A percentile compares a stretch with the other conserved stretches of the same genome.
Conservation (phyloP, 2,797 vertebrate species). For the Heliangelus exortis region DNA sequence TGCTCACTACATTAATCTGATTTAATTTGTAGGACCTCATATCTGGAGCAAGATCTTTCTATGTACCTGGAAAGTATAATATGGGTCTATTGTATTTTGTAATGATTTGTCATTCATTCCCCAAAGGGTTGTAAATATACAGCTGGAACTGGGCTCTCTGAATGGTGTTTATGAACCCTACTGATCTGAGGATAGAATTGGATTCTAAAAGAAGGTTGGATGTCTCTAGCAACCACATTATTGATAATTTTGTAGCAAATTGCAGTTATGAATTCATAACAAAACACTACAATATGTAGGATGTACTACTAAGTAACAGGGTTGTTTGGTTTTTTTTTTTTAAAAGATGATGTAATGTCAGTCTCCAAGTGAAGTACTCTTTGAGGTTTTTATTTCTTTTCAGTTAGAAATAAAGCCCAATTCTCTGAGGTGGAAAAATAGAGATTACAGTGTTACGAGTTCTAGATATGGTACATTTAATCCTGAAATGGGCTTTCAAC, state of each 20-base stretch:
- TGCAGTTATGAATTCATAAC: neutral
- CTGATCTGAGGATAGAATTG: neutral
- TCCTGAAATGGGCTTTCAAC: constrained; percentile 57
- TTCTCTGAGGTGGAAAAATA: constrained; percentile 3
- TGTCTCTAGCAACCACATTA: neutral
- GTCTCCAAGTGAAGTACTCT: constrained; percentile 11
- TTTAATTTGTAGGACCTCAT: constrained; percentile 17
- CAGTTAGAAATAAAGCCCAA: constrained; percentile 30
- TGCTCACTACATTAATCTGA: constrained; percentile 35
- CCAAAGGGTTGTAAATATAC: neutral
- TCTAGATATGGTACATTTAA: constrained; percentile 25
- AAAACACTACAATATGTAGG: neutral
- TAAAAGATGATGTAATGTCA: constrained; percentile 30
- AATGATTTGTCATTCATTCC: neutral
- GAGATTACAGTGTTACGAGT: constrained; percentile 32
- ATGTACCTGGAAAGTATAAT: neutral
- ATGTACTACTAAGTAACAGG: constrained; percentile 16
- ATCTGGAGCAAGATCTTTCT: neutral
- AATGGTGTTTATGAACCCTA: neutral
- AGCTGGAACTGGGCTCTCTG: neutral
- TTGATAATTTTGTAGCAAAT: neutral
- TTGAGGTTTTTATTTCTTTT: constrained; percentile 23
- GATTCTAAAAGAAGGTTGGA: neutral
- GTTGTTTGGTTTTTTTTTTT: neutral
- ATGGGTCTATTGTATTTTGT: neutral